These are phyloP conservation scores for Perca fluviatilis DNA, from an alignment of 2,113 vertebrate species.

Conservation along the genomic window DNA sequence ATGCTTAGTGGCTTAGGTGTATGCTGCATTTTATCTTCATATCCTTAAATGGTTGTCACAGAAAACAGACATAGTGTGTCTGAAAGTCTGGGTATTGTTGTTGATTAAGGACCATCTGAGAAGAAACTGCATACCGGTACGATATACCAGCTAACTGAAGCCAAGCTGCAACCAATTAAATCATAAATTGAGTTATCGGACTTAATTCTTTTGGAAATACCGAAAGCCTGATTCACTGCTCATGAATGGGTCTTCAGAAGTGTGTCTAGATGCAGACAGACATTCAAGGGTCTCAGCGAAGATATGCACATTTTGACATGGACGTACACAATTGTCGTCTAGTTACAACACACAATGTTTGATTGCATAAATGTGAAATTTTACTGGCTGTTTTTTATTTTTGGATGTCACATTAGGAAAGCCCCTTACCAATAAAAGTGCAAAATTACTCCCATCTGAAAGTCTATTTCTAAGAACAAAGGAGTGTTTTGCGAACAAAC, in stretches of 20 bases:
- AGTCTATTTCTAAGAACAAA: constrained; percentile 2
- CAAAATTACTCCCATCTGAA: background rate
- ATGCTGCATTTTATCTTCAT: constrained; percentile 9
- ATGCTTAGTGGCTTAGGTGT: background rate
- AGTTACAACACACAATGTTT: background rate
- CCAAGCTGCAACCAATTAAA: constrained; percentile 78
- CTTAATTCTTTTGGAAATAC: constrained; percentile 74
- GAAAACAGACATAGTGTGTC: constrained; percentile 23
- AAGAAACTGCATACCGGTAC: constrained; percentile 13
- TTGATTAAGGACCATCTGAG: constrained; percentile 20
- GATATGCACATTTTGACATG: constrained; percentile 18
- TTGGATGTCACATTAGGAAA: background rate
- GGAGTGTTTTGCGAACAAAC: constrained; percentile 11
- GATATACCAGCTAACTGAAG: constrained; percentile 66
- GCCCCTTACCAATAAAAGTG: background rate
- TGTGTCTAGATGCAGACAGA: constrained; percentile 11
- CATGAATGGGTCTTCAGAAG: constrained; percentile 69
- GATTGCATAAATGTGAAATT: background rate
- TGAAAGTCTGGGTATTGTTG: constrained; percentile 33
- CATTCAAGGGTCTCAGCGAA: background rate
- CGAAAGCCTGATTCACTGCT: constrained; percentile 67
- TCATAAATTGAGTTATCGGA: constrained; percentile 78
- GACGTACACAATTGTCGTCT: background rate
- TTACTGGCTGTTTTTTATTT: background rate
- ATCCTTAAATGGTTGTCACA: constrained; percentile 1